Percentiles rank a stretch among this genome's conserved stretches.
Conservation (phyloP, 2,888 invertebrate species). For the Phytoseiulus persimilis region DNA sequence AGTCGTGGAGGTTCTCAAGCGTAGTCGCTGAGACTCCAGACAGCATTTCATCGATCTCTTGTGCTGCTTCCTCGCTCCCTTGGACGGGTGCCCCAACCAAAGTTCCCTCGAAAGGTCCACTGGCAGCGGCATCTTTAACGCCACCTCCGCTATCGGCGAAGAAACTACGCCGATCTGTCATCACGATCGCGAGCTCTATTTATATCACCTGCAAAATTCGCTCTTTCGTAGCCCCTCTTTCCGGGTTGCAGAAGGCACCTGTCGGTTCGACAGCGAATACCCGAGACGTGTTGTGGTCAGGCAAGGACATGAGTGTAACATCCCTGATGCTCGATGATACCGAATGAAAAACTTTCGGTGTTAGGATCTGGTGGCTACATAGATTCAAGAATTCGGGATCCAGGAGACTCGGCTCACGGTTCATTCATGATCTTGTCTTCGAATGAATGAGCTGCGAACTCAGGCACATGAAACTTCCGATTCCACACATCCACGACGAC, state of each 20-base stretch:
- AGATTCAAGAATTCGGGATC: too few relatives aligned
- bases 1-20: slow-evolving; percentile 14
- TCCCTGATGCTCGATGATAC: too few relatives aligned
- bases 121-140: not conserved
- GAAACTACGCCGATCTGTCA: not conserved
- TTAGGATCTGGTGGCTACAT: too few relatives aligned
- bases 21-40: slow-evolving; percentile 21
- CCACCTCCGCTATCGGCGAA: not conserved
- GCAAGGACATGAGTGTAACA: too few relatives aligned
- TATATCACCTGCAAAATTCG: not conserved
- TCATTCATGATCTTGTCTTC: too few relatives aligned
- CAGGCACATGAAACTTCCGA: not conserved
- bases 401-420: too few relatives aligned
- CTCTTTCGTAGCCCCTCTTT: not conserved
- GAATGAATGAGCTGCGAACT: too few relatives aligned
- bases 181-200: not conserved
- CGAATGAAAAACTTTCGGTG: too few relatives aligned
- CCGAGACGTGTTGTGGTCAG: too few relatives aligned
- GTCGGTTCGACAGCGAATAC: too few relatives aligned
- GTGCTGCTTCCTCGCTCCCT: slow-evolving; percentile 20
- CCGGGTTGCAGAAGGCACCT: too few relatives aligned
- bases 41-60: slow-evolving; percentile 25
- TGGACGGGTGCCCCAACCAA: not conserved
- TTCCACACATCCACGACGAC: too few relatives aligned
- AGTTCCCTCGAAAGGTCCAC: not conserved